These are phyloP conservation scores for Pycnonotus jocosus DNA, from an alignment of 2,113 vertebrate species.

Conservation along the genomic window DNA sequence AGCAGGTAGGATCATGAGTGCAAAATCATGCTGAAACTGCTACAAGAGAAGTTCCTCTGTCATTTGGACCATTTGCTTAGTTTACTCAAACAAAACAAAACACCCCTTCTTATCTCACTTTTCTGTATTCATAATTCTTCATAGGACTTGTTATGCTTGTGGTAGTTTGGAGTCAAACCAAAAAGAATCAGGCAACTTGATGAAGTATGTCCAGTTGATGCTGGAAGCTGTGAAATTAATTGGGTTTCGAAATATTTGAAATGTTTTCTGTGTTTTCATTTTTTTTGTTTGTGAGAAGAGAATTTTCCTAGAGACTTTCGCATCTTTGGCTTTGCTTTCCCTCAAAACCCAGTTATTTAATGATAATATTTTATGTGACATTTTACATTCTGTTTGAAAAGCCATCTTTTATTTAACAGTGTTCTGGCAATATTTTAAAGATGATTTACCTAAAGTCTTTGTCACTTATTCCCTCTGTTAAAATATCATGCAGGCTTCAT, in stretches of 20 bases:
- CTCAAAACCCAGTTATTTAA: neutral
- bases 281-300: neutral
- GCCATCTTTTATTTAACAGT: constrained; percentile 30
- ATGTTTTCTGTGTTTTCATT: neutral
- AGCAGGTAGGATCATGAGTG: accelerated
- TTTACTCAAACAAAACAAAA: neutral
- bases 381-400: constrained; percentile 46
- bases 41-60: neutral
- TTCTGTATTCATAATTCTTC: neutral
- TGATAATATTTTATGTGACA: constrained; percentile 8
- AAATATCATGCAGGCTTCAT: neutral
- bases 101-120: neutral
- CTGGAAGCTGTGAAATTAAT: constrained; percentile 1
- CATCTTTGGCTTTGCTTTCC: neutral
- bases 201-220: neutral
- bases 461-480: neutral
- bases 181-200: neutral
- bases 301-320: neutral
- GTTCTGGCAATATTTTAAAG: constrained; percentile 9
- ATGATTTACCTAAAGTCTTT: constrained; percentile 14
- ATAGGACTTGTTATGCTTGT: neutral
- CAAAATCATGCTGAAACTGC: neutral
- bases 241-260: neutral
- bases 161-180: neutral
- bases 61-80: neutral